phyloP scores from a whole-genome alignment of 64 coral and sea anemone genomes.

The Platygyra sinensis region DNA sequence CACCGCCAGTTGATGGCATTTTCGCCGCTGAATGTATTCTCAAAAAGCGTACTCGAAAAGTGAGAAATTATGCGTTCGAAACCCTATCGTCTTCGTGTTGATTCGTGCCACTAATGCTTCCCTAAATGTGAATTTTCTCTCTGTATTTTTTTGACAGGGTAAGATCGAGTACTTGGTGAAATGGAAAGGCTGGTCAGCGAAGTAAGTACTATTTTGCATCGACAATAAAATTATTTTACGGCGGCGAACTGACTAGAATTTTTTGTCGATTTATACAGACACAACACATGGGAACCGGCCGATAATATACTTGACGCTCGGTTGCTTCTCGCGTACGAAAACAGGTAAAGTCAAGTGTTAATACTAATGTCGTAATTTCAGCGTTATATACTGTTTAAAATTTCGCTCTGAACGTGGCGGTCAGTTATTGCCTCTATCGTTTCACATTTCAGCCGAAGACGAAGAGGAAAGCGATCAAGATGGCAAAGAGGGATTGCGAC shows the following conservation, averaged over 20 bases:
- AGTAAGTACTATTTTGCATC: slow-evolving; percentile 71
- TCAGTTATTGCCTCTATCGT: neutral
- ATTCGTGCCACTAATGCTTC: slow-evolving; percentile 24
- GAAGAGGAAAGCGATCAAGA: slow-evolving; percentile 79
- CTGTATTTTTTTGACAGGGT: slow-evolving; percentile 77
- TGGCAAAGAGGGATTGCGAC: slow-evolving; percentile 89
- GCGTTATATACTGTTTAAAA: slow-evolving; percentile 23
- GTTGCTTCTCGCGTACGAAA: slow-evolving; percentile 87
- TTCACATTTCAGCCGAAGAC: slow-evolving; percentile 78
- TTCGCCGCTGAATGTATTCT: slow-evolving; percentile 94
- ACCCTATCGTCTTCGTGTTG: slow-evolving; percentile 27
- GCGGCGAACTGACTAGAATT: slow-evolving; percentile 36
- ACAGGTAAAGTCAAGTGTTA: slow-evolving; percentile 68
- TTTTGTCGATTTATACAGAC: slow-evolving; percentile 67
- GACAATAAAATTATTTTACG: slow-evolving; percentile 41
- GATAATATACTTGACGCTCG: slow-evolving; percentile 90
- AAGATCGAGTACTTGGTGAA: slow-evolving; percentile 93
- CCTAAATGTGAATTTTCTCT: slow-evolving; percentile 50
- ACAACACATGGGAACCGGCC: slow-evolving; percentile 94
- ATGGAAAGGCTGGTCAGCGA: slow-evolving; percentile 93
- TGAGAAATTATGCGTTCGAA: slow-evolving; percentile 40
- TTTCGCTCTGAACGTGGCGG: slow-evolving; percentile 9
- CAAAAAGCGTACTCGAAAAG: slow-evolving; percentile 90
- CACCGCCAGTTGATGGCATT: slow-evolving; percentile 90
- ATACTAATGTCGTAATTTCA: slow-evolving; percentile 44